Conservation (phyloP, 2,797 vertebrate genomes). For the Sus cebifrons region DNA sequence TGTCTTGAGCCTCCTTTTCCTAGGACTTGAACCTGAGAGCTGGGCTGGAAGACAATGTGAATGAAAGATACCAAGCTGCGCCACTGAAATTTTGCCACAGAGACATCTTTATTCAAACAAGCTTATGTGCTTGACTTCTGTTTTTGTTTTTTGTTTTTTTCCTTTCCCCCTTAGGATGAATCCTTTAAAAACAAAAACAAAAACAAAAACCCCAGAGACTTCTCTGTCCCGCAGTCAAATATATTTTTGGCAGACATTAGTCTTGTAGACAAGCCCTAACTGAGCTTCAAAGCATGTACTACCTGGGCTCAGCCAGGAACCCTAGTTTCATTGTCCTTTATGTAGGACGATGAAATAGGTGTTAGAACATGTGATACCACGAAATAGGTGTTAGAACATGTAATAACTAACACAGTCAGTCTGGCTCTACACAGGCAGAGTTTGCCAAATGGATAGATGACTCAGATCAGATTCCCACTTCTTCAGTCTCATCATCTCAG, state of each 20-base stretch:
- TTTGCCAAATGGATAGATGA: slow-evolving; percentile 5
- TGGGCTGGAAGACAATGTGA: not conserved
- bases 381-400: not conserved
- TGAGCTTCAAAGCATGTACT: slow-evolving; percentile 11
- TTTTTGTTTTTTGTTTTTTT: not conserved
- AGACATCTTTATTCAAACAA: not conserved
- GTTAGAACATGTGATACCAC: not conserved
- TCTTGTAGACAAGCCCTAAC: slow-evolving; percentile 45
- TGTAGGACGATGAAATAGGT: not conserved
- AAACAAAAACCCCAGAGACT: not conserved
- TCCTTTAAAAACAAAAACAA: too few species aligned
- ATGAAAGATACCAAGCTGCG: not conserved
- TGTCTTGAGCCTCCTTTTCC: not conserved
- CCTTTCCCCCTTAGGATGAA: not conserved
- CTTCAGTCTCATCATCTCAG: not conserved
- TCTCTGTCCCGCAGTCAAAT: not conserved
- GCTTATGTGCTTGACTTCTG: not conserved
- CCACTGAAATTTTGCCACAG: not conserved
- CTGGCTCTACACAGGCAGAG: not conserved
- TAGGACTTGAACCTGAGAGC: not conserved
- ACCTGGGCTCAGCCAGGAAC: not conserved
- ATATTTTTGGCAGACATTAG: not conserved
- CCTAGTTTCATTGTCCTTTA: slow-evolving; percentile 3
- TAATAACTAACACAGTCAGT: slow-evolving; percentile 13
- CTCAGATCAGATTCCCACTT: not conserved